Evolutionary conservation across 2,113 vertebrate genomes (phyloP).

Genomic region (Chaetodon auriga): DNA sequence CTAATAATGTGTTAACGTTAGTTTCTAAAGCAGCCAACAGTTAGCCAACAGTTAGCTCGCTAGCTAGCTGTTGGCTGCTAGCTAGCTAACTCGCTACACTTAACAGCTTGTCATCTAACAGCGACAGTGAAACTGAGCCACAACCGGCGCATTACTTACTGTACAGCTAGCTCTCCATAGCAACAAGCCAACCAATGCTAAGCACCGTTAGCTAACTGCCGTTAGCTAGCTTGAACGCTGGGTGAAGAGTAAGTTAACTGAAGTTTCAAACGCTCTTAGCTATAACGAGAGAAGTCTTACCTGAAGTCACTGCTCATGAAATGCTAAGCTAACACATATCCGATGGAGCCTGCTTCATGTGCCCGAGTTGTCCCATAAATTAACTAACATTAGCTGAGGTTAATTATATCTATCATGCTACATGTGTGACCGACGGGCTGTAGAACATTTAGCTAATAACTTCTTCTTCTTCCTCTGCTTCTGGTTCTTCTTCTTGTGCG

Average conservation of each 20-base stretch:
- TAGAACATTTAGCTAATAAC: not conserved
- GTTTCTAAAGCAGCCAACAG: not conserved
- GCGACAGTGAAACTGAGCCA: no score
- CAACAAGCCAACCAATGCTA: not conserved
- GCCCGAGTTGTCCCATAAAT: not conserved
- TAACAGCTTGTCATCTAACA: not conserved
- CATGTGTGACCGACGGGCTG: slow-evolving; percentile 1
- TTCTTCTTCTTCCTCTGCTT: not conserved
- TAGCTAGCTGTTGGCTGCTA: not conserved
- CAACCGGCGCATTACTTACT: not conserved
- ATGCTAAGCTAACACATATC: not conserved
- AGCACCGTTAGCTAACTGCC: not conserved
- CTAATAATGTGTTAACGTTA: not conserved
- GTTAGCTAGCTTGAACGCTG: not conserved
- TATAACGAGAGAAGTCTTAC: slow-evolving; percentile 35
- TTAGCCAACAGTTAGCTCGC: not conserved
- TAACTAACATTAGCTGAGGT: not conserved
- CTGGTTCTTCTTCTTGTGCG: not conserved
- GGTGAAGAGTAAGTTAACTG: not conserved
- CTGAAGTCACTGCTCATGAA: slow-evolving; percentile 17
- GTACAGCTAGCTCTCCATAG: not conserved
- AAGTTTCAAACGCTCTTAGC: not conserved
- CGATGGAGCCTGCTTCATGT: not conserved
- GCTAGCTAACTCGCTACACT: not conserved
- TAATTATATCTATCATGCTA: slow-evolving; percentile 19